Conservation (phyloP, 2,797 vertebrate species). For the Protonibea diacanthus region DNA sequence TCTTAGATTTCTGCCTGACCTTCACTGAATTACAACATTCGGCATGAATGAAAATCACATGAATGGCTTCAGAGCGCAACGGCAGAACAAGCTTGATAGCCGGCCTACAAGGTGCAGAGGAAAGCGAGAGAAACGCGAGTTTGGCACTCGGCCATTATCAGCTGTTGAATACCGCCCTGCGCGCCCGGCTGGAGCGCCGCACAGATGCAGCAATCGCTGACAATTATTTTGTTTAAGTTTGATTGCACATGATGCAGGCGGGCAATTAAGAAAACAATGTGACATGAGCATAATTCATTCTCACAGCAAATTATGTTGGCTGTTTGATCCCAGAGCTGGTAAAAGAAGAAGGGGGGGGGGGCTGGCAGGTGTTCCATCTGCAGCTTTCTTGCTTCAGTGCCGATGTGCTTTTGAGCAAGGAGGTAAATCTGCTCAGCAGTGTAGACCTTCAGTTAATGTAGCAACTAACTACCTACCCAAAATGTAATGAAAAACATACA, state of each 20-base stretch:
- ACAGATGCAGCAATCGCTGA: conserved; percentile 61
- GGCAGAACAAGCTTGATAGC: conserved; percentile 9
- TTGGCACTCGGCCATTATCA: conserved; percentile 33
- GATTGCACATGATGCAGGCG: conserved; percentile 66
- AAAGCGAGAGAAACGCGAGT: neutral
- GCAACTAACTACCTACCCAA: no score
- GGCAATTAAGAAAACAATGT: conserved; percentile 71
- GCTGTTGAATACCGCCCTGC: conserved; percentile 23
- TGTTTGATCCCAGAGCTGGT: conserved; percentile 40
- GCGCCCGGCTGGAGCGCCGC: conserved; percentile 15
- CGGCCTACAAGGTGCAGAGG: conserved; percentile 1
- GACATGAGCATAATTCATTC: conserved; percentile 52
- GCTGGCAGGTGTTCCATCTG: conserved; percentile 54
- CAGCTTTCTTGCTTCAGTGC: conserved; percentile 19
- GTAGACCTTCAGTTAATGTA: neutral
- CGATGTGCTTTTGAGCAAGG: conserved; percentile 28
- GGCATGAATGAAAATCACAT: conserved; percentile 37
- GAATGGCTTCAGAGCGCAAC: conserved; percentile 17
- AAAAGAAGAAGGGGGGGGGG: neutral
- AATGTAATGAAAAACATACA: neutral
- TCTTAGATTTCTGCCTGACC: conserved; percentile 64
- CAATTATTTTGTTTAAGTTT: conserved; percentile 71
- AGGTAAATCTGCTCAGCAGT: neutral
- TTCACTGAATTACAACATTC: conserved; percentile 46
- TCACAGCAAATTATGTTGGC: conserved; percentile 50